These are phyloP conservation scores for Microcebus jonahi DNA, from an alignment of 2,113 vertebrate species.

Conservation along the genomic window DNA sequence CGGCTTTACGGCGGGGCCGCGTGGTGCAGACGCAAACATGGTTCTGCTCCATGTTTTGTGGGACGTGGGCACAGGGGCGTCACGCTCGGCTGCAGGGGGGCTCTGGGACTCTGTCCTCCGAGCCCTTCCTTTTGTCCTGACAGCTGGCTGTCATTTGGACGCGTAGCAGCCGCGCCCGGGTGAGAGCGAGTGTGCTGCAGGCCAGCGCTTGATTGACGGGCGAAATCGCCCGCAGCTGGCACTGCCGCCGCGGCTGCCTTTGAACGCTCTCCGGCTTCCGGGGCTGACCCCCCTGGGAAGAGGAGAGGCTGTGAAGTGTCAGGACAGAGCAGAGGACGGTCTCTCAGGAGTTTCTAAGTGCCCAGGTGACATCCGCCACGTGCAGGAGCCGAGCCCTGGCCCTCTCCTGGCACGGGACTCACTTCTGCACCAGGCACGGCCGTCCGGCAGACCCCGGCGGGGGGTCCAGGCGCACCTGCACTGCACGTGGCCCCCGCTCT, in stretches of 20 bases:
- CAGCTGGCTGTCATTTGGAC: background rate
- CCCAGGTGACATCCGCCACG: rapidly evolving
- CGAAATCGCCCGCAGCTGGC: background rate
- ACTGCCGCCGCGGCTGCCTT: rapidly evolving
- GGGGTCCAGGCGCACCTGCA: rapidly evolving
- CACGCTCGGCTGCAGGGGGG: rapidly evolving
- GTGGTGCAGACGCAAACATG: rapidly evolving
- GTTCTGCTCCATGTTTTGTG: rapidly evolving
- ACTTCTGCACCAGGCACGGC: rapidly evolving
- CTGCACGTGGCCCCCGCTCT: rapidly evolving
- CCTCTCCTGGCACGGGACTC: background rate
- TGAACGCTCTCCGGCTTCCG: background rate
- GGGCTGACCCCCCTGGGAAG: rapidly evolving
- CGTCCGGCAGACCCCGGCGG: background rate
- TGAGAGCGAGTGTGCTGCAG: background rate
- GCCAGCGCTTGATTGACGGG: background rate
- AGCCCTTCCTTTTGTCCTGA: background rate
- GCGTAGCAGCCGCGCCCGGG: rapidly evolving
- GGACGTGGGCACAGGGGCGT: rapidly evolving
- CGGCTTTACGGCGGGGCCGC: rapidly evolving
- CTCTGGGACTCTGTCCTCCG: background rate
- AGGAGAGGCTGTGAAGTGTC: rapidly evolving
- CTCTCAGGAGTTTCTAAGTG: background rate
- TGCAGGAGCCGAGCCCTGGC: rapidly evolving
- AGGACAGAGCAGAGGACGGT: background rate